Percentiles rank a stretch among this genome's conserved stretches.
Conservation (phyloP, 2,113 vertebrate genomes). For the Taurulus bubalis region DNA sequence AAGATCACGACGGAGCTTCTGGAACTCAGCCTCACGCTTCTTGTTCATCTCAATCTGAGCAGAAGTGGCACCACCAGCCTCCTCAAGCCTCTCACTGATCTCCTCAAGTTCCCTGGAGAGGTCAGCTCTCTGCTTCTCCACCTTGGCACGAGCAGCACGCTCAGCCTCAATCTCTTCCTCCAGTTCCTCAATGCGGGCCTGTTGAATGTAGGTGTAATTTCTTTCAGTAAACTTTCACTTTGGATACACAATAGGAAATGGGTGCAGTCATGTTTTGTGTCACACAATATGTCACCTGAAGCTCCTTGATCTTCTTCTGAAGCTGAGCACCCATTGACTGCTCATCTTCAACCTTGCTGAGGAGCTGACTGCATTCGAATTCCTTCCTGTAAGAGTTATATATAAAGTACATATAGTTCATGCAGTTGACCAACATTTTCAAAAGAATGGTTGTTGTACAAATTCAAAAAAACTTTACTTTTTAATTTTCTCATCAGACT, state of each 20-base stretch:
- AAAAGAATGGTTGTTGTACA: not conserved
- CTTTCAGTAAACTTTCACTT: constrained; percentile 16
- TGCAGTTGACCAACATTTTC: not conserved
- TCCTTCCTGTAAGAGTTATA: constrained; percentile 58
- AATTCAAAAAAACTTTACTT: constrained; percentile 43
- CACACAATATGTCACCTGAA: constrained; percentile 47
- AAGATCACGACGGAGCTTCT: constrained; percentile 91
- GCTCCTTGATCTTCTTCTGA: constrained; percentile 76
- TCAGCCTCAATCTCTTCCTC: constrained; percentile 84
- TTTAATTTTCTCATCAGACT: constrained; percentile 69
- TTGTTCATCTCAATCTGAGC: constrained; percentile 69
- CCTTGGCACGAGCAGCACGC: constrained; percentile 81
- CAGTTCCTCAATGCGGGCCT: constrained; percentile 83
- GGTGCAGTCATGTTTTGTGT: not conserved
- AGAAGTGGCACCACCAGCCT: constrained; percentile 70
- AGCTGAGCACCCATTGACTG: constrained; percentile 75
- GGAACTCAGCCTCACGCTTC: constrained; percentile 84
- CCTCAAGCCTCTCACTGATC: constrained; percentile 88
- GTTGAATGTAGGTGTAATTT: constrained; percentile 8
- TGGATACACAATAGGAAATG: not conserved
- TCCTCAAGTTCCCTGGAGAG: constrained; percentile 92
- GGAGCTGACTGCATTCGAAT: constrained; percentile 69
- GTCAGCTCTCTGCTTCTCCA: constrained; percentile 90
- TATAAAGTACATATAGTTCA: not conserved
- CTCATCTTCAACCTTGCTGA: constrained; percentile 75